Percentiles rank a stretch among this genome's conserved stretches.
phyloP scores from a whole-genome alignment of 2,888 invertebrate species.

The Exephanes ischioxanthus region DNA sequence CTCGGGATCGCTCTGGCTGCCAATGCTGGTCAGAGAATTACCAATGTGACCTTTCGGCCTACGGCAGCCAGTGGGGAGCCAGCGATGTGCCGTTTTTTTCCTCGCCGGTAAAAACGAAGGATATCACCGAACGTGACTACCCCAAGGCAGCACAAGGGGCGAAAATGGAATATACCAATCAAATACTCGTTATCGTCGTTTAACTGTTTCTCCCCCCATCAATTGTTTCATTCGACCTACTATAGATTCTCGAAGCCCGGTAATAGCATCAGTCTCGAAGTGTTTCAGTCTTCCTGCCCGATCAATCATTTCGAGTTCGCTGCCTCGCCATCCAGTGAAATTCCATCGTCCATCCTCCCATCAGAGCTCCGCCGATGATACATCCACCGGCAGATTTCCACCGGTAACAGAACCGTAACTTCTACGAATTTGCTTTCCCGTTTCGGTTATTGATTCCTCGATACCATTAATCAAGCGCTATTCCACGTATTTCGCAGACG shows the following conservation, averaged over 20 bases:
- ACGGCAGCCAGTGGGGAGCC: no score
- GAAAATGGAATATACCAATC: constrained; percentile 7
- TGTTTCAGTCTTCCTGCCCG: constrained; percentile 62
- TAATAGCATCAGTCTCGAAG: constrained; percentile 37
- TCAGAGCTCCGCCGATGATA: not conserved
- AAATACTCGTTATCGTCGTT: constrained; percentile 53
- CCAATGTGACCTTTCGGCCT: no score
- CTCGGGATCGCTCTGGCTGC: no score
- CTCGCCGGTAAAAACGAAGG: no score
- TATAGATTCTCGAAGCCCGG: constrained; percentile 10
- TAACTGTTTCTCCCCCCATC: constrained; percentile 71
- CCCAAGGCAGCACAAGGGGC: not conserved
- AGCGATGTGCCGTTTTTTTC: no score
- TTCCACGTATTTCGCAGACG: constrained; percentile 1
- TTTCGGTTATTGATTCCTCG: constrained; percentile 51
- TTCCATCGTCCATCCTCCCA: constrained; percentile 29
- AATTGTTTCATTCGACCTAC: constrained; percentile 68
- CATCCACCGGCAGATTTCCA: not conserved
- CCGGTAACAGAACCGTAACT: constrained; percentile 10
- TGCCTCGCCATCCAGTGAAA: not conserved
- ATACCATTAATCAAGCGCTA: constrained; percentile 51
- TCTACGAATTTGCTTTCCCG: constrained; percentile 16
- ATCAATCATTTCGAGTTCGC: constrained; percentile 76
- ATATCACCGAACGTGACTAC: no score
- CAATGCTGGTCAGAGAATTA: no score